Base-by-base conservation (phyloP, 1,140 invertebrate genomes). In the Spodoptera frugiperda region DNA sequence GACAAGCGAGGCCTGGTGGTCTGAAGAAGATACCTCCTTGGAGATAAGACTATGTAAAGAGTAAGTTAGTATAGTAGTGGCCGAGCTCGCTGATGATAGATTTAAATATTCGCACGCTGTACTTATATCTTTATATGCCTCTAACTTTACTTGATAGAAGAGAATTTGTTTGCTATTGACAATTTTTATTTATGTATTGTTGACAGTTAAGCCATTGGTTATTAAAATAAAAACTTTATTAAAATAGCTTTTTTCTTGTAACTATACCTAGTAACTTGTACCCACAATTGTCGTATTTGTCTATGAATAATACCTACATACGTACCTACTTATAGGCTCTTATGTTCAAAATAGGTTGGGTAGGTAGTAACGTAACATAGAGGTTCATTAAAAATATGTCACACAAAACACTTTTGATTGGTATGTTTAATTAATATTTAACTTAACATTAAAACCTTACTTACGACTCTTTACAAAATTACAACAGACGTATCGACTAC, bases 401-500 rank as follows among this genome's bases (percentile, higher is more conserved):
- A 84, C 90, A 93, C 91, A 91, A 90, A 88, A 92, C 90, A 89
- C 86, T 83, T 90, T 91, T 93, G 88, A 92, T 94, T 92, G 90
- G 91, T 94, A 93, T 91, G 91, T 75, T 75, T 75, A 74, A 63
- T 74, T 59, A 67, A 25, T 67, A 48, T 49, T 51, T 77, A 93
- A 87, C 91, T 93, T 94, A 39, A 94, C 73, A 83, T 86, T 91
- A 89, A 79, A 79, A 83, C 82, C 91, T 93, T 92, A 89, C 87
- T 89, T 91, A 94, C 91, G 91, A 94, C 92, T 94, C 92, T 94
- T 94, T 94, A 94, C 92, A 94, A 93, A 91, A 93, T 93, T 94
- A 94, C 91, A 94, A 92, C 90, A 90, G 90, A 89, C 90, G 84
- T 91, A 93, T 87, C 88, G 87, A 92, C 92, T 94, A 92, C 83